Conservation (phyloP, 2,113 vertebrate species). For the Apus apus region DNA sequence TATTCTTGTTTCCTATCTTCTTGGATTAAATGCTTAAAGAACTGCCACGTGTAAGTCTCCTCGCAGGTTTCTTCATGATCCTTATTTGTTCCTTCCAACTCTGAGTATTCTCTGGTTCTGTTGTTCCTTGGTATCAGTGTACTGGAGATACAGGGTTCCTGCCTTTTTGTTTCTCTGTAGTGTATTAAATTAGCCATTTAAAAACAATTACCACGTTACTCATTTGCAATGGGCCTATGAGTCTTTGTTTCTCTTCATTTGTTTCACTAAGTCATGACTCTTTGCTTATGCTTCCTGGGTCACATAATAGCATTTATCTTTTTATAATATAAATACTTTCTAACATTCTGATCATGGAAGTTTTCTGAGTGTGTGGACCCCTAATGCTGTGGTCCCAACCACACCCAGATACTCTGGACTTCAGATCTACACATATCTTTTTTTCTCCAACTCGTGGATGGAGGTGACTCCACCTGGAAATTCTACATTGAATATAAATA, state of each 20-base stretch:
- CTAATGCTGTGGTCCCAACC: not conserved
- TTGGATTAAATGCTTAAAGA: not conserved
- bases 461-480: not conserved
- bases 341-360: not conserved
- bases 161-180: not conserved
- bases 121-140: not conserved
- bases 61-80: not conserved
- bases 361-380: not conserved
- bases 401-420: not conserved
- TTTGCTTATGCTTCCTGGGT: not conserved
- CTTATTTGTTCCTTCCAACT: not conserved
- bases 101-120: not conserved
- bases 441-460: accelerated
- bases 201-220: not conserved
- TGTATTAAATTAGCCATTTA: not conserved
- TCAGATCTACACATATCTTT: not conserved
- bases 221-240: not conserved
- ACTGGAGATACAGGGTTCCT: not conserved
- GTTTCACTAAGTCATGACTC: not conserved
- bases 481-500: not conserved
- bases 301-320: not conserved
- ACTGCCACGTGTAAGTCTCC: not conserved
- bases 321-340: not conserved
- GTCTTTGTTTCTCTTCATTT: not conserved
- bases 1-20: not conserved